Percentiles rank a stretch among this genome's conserved stretches.
phyloP scores from a whole-genome alignment of 1,140 invertebrate genomes.

The Venturia canescens region DNA sequence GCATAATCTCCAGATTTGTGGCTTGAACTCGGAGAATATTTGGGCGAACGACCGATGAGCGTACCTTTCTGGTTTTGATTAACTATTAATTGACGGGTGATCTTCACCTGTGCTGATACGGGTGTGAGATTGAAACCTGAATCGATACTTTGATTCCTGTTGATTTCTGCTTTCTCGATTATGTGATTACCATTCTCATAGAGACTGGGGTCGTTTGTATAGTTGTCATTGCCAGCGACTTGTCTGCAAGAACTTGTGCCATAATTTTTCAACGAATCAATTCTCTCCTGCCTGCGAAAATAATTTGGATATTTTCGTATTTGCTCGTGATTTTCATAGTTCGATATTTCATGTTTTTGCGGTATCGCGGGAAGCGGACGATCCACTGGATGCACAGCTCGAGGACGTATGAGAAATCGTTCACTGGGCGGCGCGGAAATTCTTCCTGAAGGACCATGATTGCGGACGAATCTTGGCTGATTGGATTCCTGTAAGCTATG shows the following conservation, averaged over 20 bases:
- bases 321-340: constrained; percentile 65
- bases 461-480: constrained; percentile 65
- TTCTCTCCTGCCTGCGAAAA: background rate
- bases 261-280: constrained; percentile 36
- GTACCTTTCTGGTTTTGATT: constrained; percentile 58
- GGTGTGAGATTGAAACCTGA: constrained; percentile 59
- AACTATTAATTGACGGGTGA: constrained; percentile 60
- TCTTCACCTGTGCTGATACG: constrained; percentile 63
- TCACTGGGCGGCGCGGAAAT: constrained; percentile 71
- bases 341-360: constrained; percentile 64
- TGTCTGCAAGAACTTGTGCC: constrained; percentile 23
- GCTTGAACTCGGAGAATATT: constrained; percentile 71
- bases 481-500: constrained; percentile 70
- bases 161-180: constrained; percentile 47
- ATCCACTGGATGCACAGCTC: constrained; percentile 68
- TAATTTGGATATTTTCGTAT: constrained; percentile 46
- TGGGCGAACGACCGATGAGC: constrained; percentile 56
- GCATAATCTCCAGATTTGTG: constrained; percentile 72
- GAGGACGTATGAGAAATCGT: constrained; percentile 64
- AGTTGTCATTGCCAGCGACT: constrained; percentile 43
- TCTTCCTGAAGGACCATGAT: constrained; percentile 68
- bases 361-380: constrained; percentile 71
- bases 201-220: constrained; percentile 44
- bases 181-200: constrained; percentile 58
- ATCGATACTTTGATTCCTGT: constrained; percentile 56